These are phyloP conservation scores for Macrobrachium nipponense DNA, from an alignment of 1,140 invertebrate genomes.

Conservation along the genomic window DNA sequence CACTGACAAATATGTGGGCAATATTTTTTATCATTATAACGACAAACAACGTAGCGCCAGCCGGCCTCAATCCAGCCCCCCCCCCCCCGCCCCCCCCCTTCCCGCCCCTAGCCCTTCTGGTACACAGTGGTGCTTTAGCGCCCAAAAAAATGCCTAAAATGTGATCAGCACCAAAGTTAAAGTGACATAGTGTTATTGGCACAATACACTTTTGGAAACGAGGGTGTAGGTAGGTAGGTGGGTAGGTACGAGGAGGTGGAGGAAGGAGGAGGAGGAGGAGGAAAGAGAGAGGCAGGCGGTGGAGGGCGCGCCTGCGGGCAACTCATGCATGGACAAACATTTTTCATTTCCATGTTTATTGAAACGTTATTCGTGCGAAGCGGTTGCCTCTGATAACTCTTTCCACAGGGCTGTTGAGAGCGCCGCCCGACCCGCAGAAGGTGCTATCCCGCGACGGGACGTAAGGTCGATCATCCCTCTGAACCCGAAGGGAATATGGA, in stretches of 20 bases:
- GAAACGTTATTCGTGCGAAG: constrained; percentile 48
- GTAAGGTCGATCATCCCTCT: constrained; percentile 6
- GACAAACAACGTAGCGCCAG: too few species aligned
- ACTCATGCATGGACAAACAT: constrained; percentile 56
- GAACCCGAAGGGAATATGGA: neutral
- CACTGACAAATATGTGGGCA: too few species aligned
- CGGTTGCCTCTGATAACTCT: constrained; percentile 48
- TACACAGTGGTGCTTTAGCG: too few species aligned
- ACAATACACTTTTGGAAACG: constrained; percentile 38
- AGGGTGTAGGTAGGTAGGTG: too few species aligned
- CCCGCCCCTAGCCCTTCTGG: too few species aligned
- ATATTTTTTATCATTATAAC: too few species aligned
- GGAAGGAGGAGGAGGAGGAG: too few species aligned
- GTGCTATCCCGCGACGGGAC: neutral
- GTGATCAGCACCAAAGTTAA: constrained; percentile 26
- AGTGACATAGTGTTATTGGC: constrained; percentile 50
- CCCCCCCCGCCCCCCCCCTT: too few species aligned
- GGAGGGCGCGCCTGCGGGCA: constrained; percentile 18
- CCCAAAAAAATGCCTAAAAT: neutral
- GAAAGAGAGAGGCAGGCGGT: too few species aligned
- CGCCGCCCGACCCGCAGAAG: neutral
- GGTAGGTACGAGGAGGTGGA: too few species aligned
- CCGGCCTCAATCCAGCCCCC: too few species aligned
- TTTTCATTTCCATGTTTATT: constrained; percentile 59
- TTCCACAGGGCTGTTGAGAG: constrained; percentile 23